Percentiles rank a stretch among this genome's conserved stretches.
These are phyloP conservation scores for Scaptomyza polygonia DNA, from an alignment of 2,888 invertebrate genomes.

Conservation along the genomic window DNA sequence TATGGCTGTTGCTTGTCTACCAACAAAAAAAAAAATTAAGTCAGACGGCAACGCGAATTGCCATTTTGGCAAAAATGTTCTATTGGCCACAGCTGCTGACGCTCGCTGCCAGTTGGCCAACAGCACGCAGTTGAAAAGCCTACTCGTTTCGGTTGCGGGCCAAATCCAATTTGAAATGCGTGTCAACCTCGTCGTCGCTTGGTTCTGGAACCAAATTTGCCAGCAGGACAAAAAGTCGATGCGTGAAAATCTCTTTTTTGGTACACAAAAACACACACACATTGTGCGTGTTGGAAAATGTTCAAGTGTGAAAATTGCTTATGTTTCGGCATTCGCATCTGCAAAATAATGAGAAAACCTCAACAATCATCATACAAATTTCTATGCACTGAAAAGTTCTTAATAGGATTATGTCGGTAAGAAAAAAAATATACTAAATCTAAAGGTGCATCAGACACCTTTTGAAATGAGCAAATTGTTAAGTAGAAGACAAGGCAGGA, in stretches of 20 bases:
- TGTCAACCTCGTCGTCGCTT: conserved; percentile 50
- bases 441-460: conserved; percentile 7
- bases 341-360: conserved; percentile 43
- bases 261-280: too few relatives aligned
- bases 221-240: conserved; percentile 50
- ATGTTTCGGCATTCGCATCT: conserved; percentile 64
- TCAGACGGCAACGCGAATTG: conserved; percentile 38
- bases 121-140: conserved; percentile 24
- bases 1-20: conserved; percentile 5
- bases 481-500: too few relatives aligned
- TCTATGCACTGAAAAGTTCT: conserved; percentile 11
- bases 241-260: conserved; percentile 63
- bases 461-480: not conserved
- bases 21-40: conserved; percentile 10
- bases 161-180: conserved; percentile 77
- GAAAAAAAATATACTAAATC: not conserved
- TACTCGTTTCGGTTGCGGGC: conserved; percentile 57
- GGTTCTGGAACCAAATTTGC: conserved; percentile 53
- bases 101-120: conserved; percentile 67
- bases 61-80: conserved; percentile 5
- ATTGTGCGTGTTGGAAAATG: conserved; percentile 39
- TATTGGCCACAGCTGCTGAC: conserved; percentile 52
- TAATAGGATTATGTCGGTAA: conserved; percentile 41
- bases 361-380: conserved; percentile 30
- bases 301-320: conserved; percentile 71